Evolutionary conservation across 2,797 vertebrate species (phyloP).

Genomic region (Hafferia zeledoni): DNA sequence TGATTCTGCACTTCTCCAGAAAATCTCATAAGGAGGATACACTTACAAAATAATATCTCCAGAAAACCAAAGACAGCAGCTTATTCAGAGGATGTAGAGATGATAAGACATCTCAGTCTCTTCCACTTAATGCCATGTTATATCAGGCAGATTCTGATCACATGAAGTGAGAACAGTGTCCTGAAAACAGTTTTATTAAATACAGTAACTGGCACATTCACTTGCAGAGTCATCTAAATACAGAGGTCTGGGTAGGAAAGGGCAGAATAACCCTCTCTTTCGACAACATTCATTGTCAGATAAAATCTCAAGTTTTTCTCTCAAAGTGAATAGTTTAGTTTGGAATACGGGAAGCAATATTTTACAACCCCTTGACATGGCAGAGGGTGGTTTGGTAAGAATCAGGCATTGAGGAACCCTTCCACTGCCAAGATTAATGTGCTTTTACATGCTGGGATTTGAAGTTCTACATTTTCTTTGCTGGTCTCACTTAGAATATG

Average conservation of each 20-base stretch:
- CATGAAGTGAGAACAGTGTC: background rate
- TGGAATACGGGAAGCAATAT: background rate
- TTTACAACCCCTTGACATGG: background rate
- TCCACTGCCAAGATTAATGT: background rate
- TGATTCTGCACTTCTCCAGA: background rate
- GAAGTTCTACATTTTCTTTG: background rate
- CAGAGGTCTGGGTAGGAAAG: background rate
- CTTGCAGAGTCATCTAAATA: background rate
- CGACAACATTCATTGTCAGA: background rate
- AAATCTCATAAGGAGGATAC: background rate
- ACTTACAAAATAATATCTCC: background rate
- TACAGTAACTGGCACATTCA: background rate
- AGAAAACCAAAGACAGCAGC: background rate
- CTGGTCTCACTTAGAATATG: background rate
- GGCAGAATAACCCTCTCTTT: background rate
- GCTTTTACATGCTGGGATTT: background rate
- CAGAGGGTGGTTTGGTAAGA: background rate
- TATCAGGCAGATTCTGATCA: background rate
- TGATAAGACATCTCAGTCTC: background rate
- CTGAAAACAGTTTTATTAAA: background rate
- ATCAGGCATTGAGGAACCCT: background rate
- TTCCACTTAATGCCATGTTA: background rate
- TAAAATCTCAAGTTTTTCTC: background rate
- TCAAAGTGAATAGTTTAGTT: background rate
- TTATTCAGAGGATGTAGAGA: background rate